Base-by-base conservation (phyloP, 2,888 invertebrate species). In the Frankliniella intonsa region DNA sequence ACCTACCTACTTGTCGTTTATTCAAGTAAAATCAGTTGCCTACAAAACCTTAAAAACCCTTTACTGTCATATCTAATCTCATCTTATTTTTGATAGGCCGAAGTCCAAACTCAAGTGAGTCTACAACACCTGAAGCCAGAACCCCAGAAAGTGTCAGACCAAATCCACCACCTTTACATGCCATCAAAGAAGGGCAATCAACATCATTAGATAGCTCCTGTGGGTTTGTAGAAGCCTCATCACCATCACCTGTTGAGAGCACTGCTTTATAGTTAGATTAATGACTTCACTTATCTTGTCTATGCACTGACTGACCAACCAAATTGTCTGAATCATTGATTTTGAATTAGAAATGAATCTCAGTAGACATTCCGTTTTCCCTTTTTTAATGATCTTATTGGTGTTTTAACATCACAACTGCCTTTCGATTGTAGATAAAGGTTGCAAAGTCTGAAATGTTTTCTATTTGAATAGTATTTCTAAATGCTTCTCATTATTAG, bases 31-130 rank as follows among this genome's bases (percentile, higher is more conserved):
- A 38, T 38, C n/a, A 17, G 17, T 80, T 38, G 22, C 8, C 27
- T 17, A 10, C 76, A 38, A 81, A 81, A 80, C 7, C 14, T 80
- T 17, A 38, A 9, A n/a, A 81, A 79, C 49, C 22, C 14, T 80
- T 19, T 5, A 51, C 9, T 38, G 22, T 22, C 27, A 49, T 38
- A 3, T 38, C 2, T 22, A 3, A 49, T 81, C 7, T 38, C 38
- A 2, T 38, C 5, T 38, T 38, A 38, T 38, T 38, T 38, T 38
- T 5, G 5, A 89, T 89, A 83, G 92, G 90, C 82, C 87, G 89
- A 50, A 90, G 91, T 86, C 90, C 91, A 0, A 90, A 90, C 84
- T 90, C 90, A 25, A 91, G 92, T 19, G 92, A 92, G 81, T 91
- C 90, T 81, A 91, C 89, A 82, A 91, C 92, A 38, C 92, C 91